These are phyloP conservation scores for Lasioglossum leucozonium DNA, from an alignment of 2,888 invertebrate species.

Conservation along the genomic window DNA sequence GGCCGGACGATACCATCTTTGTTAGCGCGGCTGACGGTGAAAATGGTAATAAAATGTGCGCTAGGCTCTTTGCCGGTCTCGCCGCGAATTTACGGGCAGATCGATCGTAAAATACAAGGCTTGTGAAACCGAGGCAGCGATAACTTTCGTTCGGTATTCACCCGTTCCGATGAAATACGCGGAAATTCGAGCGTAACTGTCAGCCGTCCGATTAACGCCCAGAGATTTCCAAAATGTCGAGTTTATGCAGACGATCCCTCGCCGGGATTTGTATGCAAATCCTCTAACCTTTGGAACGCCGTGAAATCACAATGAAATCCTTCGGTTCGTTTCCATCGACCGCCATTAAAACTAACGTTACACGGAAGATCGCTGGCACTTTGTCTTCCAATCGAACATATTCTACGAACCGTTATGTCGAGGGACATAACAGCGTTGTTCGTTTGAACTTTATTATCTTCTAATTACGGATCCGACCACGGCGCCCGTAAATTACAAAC, in stretches of 20 bases:
- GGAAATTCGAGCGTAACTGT: constrained; percentile 13
- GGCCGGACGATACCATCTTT: constrained; percentile 44
- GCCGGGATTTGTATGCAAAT: constrained; percentile 34
- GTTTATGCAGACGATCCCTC: constrained; percentile 28
- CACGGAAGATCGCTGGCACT: constrained; percentile 1
- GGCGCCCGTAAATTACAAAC: constrained; percentile 43
- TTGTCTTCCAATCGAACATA: constrained; percentile 33
- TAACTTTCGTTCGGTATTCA: constrained; percentile 51
- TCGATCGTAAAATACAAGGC: constrained; percentile 66
- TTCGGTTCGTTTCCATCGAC: constrained; percentile 9
- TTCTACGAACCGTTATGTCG: constrained; percentile 40
- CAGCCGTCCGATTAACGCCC: constrained; percentile 13
- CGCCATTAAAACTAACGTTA: constrained; percentile 22
- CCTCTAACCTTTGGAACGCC: background rate
- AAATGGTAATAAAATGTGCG: constrained; percentile 49
- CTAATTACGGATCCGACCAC: constrained; percentile 44
- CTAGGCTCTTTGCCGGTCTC: constrained; percentile 39
- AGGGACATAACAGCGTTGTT: constrained; percentile 24
- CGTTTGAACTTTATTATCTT: constrained; percentile 43
- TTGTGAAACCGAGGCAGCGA: constrained; percentile 23
- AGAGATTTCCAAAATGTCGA: constrained; percentile 1
- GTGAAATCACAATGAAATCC: constrained; percentile 14
- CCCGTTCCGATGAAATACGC: constrained; percentile 35
- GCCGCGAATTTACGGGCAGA: constrained; percentile 59
- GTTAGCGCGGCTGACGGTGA: constrained; percentile 40